Evolutionary conservation across 1,140 invertebrate genomes (phyloP), one percentile per base, ranked within the genome.

Genomic region (Nasonia vitripennis): DNA sequence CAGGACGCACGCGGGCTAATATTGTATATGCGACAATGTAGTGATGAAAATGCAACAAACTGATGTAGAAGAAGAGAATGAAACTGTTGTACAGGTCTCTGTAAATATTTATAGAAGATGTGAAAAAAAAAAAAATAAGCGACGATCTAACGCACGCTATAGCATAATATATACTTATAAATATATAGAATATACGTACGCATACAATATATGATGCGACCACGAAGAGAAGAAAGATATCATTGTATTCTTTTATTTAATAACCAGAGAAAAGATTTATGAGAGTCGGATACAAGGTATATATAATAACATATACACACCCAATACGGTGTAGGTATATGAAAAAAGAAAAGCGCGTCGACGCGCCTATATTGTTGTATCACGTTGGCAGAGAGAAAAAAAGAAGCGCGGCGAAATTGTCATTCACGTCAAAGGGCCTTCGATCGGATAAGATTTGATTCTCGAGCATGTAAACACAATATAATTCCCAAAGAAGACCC

Each of bases 111-210:
- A 9, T 11, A 87, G 68, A 87, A 83, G 48, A 81, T 80, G n/a
- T 71, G 20, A 62, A 34, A 62, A 62, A 62, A 34, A 62, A 62
- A 17, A 51, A 51, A 51, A 51, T 51, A 51, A 51, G 48, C 23
- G 73, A 83, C 83, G 84, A 78, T 87, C 85, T 87, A 88, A 71
- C 68, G 67, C 4, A 68, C 67, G 67, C 23, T 89, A 82, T 87
- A 86, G 81, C 77, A 75, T 77, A 83, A 89, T 83, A 87, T 45
- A 87, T 87, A 89, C 86, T 67, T 87, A 85, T 68, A 86, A 45
- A 20, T 86, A 81, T 78, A 83, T 27, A 87, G 86, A 81, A 84
- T 79, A 85, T 85, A 85, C 86, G 87, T 84, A 85, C 86, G 77
- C 85, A 85, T 84, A 55, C 51, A 55, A 17, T 51, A 70, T 55